Percentiles rank a stretch among this genome's conserved stretches.
These are phyloP conservation scores for Kryptopterus vitreolus DNA, from an alignment of 2,797 vertebrate genomes.

Conservation along the genomic window DNA sequence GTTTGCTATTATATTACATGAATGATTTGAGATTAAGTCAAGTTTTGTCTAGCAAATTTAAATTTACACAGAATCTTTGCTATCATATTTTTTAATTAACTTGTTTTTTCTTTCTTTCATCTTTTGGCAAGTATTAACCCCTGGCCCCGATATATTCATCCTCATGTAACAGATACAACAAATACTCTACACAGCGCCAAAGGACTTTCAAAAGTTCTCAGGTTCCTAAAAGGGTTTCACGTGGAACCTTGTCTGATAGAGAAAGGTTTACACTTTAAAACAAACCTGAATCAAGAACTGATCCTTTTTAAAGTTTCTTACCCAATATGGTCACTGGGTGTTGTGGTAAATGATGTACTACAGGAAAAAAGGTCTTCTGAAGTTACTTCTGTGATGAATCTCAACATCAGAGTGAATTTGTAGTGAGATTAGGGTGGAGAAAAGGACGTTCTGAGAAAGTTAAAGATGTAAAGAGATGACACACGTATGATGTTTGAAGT, in stretches of 20 bases:
- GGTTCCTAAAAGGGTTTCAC: neutral
- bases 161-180: neutral
- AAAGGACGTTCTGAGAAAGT: neutral
- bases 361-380: slow-evolving; percentile 5
- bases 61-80: too few relatives aligned
- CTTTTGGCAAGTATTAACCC: neutral
- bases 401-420: neutral
- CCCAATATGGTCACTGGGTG: slow-evolving; percentile 24
- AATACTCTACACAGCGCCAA: neutral
- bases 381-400: neutral
- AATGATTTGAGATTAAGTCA: neutral
- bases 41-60: neutral
- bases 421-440: neutral
- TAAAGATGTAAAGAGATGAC: neutral
- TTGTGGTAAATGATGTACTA: slow-evolving; percentile 15
- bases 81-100: neutral
- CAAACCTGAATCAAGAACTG: slow-evolving; percentile 20
- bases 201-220: neutral
- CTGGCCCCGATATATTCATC: neutral
- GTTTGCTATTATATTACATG: neutral
- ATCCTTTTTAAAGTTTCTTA: slow-evolving; percentile 15
- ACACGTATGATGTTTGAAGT: neutral
- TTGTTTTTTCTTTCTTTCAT: neutral
- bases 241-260: neutral
- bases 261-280: slow-evolving; percentile 13